A percentile compares a stretch with the other conserved stretches of the same genome.
Evolutionary conservation across 2,888 invertebrate genomes (phyloP).

Genomic region (Ligdia adustata): DNA sequence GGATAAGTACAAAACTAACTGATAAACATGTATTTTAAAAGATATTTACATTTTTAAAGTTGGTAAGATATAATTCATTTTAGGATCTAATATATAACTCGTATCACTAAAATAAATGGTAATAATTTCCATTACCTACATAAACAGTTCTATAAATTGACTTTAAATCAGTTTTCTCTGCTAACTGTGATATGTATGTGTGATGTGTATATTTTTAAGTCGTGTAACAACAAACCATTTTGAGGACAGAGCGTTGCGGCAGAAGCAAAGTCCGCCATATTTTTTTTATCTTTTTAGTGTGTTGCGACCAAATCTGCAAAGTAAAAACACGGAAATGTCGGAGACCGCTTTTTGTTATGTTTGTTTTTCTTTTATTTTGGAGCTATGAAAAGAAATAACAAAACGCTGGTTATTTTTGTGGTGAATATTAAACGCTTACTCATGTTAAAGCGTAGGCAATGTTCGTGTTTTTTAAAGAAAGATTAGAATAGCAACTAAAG

Average conservation of each 20-base stretch:
- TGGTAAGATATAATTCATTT: no score
- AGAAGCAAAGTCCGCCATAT: conserved; percentile 1
- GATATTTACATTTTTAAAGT: no score
- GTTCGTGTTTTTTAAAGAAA: no score
- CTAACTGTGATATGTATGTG: background rate
- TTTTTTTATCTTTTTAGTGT: conserved; percentile 9
- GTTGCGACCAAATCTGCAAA: conserved; percentile 21
- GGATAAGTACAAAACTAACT: no score
- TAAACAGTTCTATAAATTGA: no score
- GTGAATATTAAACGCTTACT: background rate
- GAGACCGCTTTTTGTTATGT: conserved; percentile 12
- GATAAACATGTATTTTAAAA: no score
- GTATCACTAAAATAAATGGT: no score
- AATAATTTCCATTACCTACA: no score
- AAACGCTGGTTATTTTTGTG: conserved; percentile 2
- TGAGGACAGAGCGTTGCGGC: conserved; percentile 6
- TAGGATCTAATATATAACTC: no score
- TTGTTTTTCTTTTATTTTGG: conserved; percentile 4
- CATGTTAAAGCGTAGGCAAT: background rate
- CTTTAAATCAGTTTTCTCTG: background rate
- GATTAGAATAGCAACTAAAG: no score
- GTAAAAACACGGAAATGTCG: conserved; percentile 11
- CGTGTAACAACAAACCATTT: conserved; percentile 1
- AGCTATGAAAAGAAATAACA: conserved; percentile 27
- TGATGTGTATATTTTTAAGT: background rate